Conservation (phyloP, 2,888 invertebrate genomes). For the Byasa hedistus region DNA sequence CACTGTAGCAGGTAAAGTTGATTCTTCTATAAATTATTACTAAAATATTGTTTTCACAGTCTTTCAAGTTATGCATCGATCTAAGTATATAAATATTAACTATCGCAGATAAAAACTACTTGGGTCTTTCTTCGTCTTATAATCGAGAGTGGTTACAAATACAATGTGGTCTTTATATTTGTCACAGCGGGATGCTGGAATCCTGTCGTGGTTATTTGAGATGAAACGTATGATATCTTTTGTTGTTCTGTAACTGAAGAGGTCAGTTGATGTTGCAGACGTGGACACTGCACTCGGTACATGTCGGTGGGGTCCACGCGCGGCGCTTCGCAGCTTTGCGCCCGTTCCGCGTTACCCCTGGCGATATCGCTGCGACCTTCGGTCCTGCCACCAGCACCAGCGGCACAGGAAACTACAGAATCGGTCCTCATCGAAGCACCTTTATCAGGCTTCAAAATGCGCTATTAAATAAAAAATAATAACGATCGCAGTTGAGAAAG, state of each 20-base stretch:
- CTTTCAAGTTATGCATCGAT: neutral
- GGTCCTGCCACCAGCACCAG: slow-evolving; percentile 52
- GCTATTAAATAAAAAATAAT: slow-evolving; percentile 43
- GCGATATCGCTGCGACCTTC: slow-evolving; percentile 88
- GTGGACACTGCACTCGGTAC: slow-evolving; percentile 85
- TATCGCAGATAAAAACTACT: no score
- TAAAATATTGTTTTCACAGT: neutral
- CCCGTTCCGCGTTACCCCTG: slow-evolving; percentile 85
- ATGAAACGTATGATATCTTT: no score
- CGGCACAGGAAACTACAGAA: slow-evolving; percentile 58
- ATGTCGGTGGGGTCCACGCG: slow-evolving; percentile 85
- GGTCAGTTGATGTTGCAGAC: slow-evolving; percentile 72
- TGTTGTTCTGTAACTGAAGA: neutral
- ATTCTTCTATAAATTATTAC: neutral
- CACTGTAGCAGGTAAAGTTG: slow-evolving; percentile 84
- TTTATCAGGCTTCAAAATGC: slow-evolving; percentile 53
- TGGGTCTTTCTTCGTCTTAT: no score
- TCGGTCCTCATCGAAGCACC: slow-evolving; percentile 61
- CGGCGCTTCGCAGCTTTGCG: slow-evolving; percentile 85
- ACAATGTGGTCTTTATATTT: no score
- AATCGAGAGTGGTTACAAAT: no score
- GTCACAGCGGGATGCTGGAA: no score
- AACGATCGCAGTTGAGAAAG: no score
- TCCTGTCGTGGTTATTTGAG: no score
- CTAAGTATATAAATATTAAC: no score